A percentile compares a stretch with the other conserved stretches of the same genome.
These are phyloP conservation scores for Saimiri boliviensis DNA, from an alignment of 2,113 vertebrate genomes.

Conservation along the genomic window DNA sequence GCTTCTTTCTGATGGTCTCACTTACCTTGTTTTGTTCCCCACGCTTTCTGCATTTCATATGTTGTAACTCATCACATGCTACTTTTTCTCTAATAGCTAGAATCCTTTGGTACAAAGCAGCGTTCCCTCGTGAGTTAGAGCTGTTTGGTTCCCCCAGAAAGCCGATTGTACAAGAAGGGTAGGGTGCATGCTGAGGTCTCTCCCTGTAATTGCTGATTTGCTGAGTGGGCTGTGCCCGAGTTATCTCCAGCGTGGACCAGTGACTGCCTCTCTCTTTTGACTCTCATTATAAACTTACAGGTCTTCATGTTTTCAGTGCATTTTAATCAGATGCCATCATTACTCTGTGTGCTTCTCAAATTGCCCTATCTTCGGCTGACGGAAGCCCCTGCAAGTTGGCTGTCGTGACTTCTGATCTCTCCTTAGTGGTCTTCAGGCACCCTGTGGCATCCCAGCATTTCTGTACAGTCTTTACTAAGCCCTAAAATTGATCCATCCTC, in stretches of 20 bases:
- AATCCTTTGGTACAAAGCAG: neutral
- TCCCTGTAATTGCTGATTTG: neutral
- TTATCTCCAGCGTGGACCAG: neutral
- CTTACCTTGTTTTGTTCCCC: neutral
- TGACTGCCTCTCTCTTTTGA: neutral
- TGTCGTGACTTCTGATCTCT: neutral
- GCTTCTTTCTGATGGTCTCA: neutral
- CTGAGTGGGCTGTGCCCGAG: neutral
- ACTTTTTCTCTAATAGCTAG: neutral
- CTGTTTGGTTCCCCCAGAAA: neutral
- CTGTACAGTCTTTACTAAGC: neutral
- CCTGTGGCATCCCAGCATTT: accelerated
- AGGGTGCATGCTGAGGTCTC: neutral
- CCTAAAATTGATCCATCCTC: neutral
- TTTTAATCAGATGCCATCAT: neutral
- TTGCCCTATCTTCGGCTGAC: neutral
- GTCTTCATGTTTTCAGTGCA: neutral
- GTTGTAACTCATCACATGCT: too few species aligned
- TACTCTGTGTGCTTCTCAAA: neutral
- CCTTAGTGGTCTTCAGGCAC: neutral
- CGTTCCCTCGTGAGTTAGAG: neutral
- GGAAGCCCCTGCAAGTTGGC: neutral
- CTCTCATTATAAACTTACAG: neutral
- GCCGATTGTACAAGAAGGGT: neutral
- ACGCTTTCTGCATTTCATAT: neutral